phyloP scores from a whole-genome alignment of 2,113 vertebrate genomes.

The Rhombomys opimus region DNA sequence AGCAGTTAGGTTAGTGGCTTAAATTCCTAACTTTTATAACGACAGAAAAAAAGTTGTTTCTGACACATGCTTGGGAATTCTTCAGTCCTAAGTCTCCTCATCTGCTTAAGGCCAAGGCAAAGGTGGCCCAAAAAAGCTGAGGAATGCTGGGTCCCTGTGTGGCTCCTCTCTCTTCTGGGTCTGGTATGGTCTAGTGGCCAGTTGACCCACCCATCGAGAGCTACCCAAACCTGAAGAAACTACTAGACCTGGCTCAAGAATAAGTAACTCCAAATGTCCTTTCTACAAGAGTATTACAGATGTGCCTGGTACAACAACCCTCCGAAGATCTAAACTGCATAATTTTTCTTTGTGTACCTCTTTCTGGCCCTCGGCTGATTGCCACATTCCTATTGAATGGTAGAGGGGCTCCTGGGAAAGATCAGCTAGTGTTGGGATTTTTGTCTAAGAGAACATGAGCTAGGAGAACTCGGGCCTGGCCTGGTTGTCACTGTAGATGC shows the following conservation, averaged over 20 bases:
- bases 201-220: not conserved
- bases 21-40: slow-evolving; percentile 2
- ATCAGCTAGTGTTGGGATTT: not conserved
- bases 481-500: not conserved
- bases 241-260: not conserved
- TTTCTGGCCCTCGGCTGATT: not conserved
- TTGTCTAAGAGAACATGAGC: slow-evolving; percentile 11
- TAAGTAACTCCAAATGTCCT: not conserved
- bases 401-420: not conserved
- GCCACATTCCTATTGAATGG: not conserved
- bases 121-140: not conserved
- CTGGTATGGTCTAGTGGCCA: not conserved
- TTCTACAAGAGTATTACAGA: not conserved
- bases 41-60: not conserved
- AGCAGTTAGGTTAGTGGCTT: not conserved
- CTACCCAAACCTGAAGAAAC: not conserved
- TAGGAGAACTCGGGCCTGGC: not conserved
- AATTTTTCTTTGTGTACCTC: not conserved
- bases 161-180: not conserved
- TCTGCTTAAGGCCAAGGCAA: not conserved
- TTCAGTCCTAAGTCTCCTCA: not conserved
- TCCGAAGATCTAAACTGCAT: not conserved
- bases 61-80: not conserved
- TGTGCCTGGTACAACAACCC: not conserved
- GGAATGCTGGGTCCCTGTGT: not conserved